Conservation (phyloP, 30 jellyfish, hydroid and myxozoan species). For the Sanderia malayensis region DNA sequence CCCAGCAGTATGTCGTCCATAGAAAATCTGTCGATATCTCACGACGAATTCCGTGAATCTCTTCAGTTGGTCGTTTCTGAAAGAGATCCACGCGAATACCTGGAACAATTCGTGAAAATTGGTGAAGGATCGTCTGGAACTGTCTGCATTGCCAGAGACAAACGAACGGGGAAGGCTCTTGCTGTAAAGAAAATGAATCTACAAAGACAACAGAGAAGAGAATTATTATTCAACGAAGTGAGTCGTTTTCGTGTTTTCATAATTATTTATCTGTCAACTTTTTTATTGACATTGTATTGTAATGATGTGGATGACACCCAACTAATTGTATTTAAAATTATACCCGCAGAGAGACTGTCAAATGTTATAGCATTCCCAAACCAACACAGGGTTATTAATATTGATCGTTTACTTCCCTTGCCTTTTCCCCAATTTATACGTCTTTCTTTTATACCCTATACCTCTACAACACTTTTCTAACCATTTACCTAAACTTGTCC, state of each 20-base stretch:
- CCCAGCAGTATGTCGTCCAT: conserved; percentile 73
- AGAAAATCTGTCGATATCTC: conserved; percentile 82
- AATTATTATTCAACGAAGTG: conserved; percentile 86
- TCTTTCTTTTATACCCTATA: no score
- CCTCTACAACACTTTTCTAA: no score
- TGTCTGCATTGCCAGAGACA: conserved; percentile 95
- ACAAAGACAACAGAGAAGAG: conserved; percentile 90
- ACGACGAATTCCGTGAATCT: conserved; percentile 91
- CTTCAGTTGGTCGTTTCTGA: conserved; percentile 78
- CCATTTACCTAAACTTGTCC: no score
- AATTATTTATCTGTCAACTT: background rate
- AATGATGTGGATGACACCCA: no score
- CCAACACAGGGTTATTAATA: no score
- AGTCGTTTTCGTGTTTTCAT: conserved; percentile 5
- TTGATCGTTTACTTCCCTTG: no score
- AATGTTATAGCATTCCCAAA: no score
- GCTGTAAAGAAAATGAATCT: conserved; percentile 97
- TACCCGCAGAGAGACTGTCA: background rate
- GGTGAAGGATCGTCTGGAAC: conserved; percentile 99
- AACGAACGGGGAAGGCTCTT: conserved; percentile 85
- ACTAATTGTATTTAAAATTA: no score
- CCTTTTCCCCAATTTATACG: no score
- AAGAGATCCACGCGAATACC: conserved; percentile 82
- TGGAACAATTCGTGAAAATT: conserved; percentile 90
- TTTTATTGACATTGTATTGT: background rate